These are phyloP conservation scores for Macropus fuliginosus DNA, from an alignment of 2,797 vertebrate genomes.

Conservation along the genomic window DNA sequence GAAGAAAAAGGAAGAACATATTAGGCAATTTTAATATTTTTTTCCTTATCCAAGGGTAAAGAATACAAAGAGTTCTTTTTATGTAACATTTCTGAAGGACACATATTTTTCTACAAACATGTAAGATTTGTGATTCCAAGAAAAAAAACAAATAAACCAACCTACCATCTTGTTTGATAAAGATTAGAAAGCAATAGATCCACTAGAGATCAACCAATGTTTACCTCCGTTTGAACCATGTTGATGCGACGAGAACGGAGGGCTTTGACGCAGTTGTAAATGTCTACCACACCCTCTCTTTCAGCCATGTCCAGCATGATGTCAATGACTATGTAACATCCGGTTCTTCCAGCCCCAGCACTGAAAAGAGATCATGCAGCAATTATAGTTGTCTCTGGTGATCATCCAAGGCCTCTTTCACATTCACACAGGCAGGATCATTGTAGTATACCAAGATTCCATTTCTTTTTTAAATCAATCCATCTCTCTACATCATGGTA, in stretches of 20 bases:
- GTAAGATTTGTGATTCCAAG: slow-evolving; percentile 10
- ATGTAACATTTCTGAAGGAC: slow-evolving; percentile 61
- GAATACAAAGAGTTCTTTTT: slow-evolving; percentile 20
- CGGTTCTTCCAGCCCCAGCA: slow-evolving; percentile 97
- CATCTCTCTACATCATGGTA: background rate
- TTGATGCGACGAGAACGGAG: slow-evolving; percentile 98
- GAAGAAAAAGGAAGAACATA: slow-evolving; percentile 72
- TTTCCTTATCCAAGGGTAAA: slow-evolving; percentile 61
- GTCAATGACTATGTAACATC: slow-evolving; percentile 99
- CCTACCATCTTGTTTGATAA: background rate
- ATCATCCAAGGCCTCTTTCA: background rate
- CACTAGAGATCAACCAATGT: slow-evolving; percentile 7
- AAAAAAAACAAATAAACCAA: slow-evolving; percentile 7
- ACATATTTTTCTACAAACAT: slow-evolving; percentile 37
- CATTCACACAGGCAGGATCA: background rate
- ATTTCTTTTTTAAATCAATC: background rate
- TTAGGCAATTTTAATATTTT: slow-evolving; percentile 57
- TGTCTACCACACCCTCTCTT: slow-evolving; percentile 98
- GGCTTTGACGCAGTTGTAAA: slow-evolving; percentile 99
- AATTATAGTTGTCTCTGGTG: background rate
- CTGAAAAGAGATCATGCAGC: slow-evolving; percentile 82
- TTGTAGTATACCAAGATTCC: background rate
- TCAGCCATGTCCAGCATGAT: slow-evolving; percentile 99
- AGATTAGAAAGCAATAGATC: background rate
- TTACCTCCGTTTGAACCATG: slow-evolving; percentile 95